Base-by-base conservation (phyloP, 2,888 invertebrate species). In the Sesia bembeciformis region DNA sequence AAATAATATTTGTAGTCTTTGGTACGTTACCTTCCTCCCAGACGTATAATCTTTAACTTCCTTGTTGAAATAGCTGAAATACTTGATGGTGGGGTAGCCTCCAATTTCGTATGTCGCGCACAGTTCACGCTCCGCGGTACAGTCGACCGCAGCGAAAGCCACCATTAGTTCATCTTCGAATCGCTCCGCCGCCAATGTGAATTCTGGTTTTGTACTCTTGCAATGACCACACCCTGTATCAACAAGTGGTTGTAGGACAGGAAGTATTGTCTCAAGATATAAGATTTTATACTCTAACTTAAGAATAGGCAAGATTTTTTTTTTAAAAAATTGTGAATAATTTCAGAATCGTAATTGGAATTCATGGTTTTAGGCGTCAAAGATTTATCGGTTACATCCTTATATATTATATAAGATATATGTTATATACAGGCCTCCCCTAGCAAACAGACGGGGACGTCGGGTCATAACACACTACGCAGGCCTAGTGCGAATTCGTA, bases 161-260 rank as follows among this genome's bases (percentile, higher is more conserved):
- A 96, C 92, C 81, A 94, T 93, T 4, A 94, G 90, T 71, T 96
- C 95, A 62, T 96, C 95, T 51, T 92, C 93, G 65, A 95, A 93
- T 39, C 88, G 79, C 52, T 93, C 93, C 0, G 96, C 96, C 1
- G 97, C 96, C 40, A 89, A 90, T 52, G 91, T 92, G 71, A 87
- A 86, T 66, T 87, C 96, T 0, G 97, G 96, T 78, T 97, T 97
- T 0, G 96, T 93, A 66, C 92, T 93, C 74, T 97, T 97, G 74
- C 97, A 97, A 77, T 97, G 96, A 0, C 96, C 96, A 76, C 97
- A 97, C 97, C 97, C 96, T 96, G 62, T 49, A 71, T 23, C 23
- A 23, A 23, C 23, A 23, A 1, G 23, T 23, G 23, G 23, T 23
- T 23, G 23, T 23, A 23, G 23, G 2, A 23, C 23, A 23, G 23